Conservation (phyloP, 2,113 vertebrate genomes). For the Hiodon alosoides region DNA sequence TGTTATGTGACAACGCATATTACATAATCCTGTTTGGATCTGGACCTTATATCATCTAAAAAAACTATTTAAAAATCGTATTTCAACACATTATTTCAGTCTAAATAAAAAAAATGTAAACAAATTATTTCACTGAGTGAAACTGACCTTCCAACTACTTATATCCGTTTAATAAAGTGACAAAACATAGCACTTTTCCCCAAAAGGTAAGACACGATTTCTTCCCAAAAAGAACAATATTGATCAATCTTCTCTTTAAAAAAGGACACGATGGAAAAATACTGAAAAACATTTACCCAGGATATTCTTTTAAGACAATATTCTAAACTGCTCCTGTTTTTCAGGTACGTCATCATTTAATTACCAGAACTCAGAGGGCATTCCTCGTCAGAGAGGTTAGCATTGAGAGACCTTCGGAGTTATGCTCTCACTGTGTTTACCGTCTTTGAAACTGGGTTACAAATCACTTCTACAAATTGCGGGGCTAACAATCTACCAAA, state of each 20-base stretch:
- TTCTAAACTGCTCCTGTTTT: constrained; percentile 12
- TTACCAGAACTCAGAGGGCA: constrained; percentile 7
- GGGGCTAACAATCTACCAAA: too few relatives aligned
- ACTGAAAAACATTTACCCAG: not conserved
- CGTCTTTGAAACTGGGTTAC: too few relatives aligned
- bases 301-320: not conserved
- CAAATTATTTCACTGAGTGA: not conserved
- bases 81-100: not conserved
- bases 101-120: not conserved
- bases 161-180: too few relatives aligned
- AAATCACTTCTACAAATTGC: too few relatives aligned
- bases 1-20: too few relatives aligned
- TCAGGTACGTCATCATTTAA: constrained; percentile 11
- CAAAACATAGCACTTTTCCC: too few relatives aligned
- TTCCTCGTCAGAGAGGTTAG: not conserved
- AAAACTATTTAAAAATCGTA: not conserved
- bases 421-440: too few relatives aligned
- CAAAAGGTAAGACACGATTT: too few relatives aligned
- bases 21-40: too few relatives aligned
- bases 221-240: too few relatives aligned
- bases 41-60: too few relatives aligned
- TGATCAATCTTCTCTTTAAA: not conserved
- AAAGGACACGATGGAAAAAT: not conserved
- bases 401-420: too few relatives aligned
- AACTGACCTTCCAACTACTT: not conserved